Evolutionary conservation across 2,888 invertebrate genomes (phyloP).

Genomic region (Phengaris alcon): DNA sequence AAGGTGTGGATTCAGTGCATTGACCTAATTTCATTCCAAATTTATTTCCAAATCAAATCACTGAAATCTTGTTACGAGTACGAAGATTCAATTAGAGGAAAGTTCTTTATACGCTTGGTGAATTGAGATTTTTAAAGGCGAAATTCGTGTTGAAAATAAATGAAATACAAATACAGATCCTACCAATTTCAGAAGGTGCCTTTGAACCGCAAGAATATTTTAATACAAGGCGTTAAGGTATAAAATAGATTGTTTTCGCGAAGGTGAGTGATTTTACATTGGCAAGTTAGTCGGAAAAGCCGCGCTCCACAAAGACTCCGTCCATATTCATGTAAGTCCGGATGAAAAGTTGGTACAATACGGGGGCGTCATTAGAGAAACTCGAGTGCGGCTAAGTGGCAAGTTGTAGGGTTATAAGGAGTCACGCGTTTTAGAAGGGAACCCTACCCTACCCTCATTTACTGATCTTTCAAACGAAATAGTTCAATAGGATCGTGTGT

Average conservation of each 20-base stretch:
- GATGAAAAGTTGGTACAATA: conserved; percentile 62
- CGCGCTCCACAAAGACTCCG: conserved; percentile 48
- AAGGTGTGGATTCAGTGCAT: conserved; percentile 28
- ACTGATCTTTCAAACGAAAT: conserved; percentile 23
- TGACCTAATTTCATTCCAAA: conserved; percentile 34
- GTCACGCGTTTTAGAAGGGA: conserved; percentile 34
- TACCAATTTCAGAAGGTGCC: conserved; percentile 1
- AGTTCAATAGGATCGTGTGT: conserved; percentile 23
- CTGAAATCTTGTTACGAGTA: conserved; percentile 38
- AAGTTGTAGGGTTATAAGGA: conserved; percentile 47
- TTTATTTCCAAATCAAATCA: conserved; percentile 38
- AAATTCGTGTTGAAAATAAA: conserved; percentile 53
- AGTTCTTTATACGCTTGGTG: conserved; percentile 44
- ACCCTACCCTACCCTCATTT: conserved; percentile 8
- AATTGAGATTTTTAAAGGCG: conserved; percentile 38
- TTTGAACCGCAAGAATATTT: neutral
- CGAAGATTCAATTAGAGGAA: conserved; percentile 54
- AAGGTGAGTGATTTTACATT: conserved; percentile 31
- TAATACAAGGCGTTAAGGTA: conserved; percentile 19
- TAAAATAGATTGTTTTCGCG: conserved; percentile 19
- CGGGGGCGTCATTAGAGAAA: conserved; percentile 55
- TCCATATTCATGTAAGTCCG: conserved; percentile 58
- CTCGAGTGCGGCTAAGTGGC: conserved; percentile 52
- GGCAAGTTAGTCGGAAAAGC: conserved; percentile 41
- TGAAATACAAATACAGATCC: conserved; percentile 49